Percentiles rank a stretch among this genome's conserved stretches.
phyloP scores from a whole-genome alignment of 2,113 vertebrate species.

The Condylura cristata region DNA sequence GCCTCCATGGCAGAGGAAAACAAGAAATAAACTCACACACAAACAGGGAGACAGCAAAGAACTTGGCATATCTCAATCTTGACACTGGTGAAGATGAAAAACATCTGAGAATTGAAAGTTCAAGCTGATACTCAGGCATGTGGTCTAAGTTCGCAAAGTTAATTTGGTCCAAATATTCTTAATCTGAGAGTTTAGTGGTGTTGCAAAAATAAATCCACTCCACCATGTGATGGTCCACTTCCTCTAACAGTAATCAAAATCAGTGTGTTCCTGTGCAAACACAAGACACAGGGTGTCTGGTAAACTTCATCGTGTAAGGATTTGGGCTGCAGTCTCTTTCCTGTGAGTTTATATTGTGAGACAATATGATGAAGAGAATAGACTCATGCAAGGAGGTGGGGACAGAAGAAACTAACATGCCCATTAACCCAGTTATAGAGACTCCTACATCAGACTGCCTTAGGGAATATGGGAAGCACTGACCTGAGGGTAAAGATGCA shows the following conservation, averaged over 20 bases:
- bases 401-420: too few species aligned
- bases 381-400: too few species aligned
- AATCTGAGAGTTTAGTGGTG: background rate
- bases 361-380: too few species aligned
- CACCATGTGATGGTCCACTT: background rate
- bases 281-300: too few species aligned
- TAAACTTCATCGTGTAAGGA: background rate
- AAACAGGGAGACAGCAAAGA: too few species aligned
- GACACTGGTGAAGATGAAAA: background rate
- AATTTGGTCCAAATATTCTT: background rate
- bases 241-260: background rate
- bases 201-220: background rate
- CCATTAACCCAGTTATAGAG: too few species aligned
- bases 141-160: background rate
- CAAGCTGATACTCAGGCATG: background rate
- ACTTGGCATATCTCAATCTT: background rate
- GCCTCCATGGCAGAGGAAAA: background rate
- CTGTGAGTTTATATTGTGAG: background rate
- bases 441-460: too few species aligned
- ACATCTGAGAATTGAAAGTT: background rate
- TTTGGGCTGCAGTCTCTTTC: background rate
- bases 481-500: too few species aligned
- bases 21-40: background rate
- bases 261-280: background rate
- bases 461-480: too few species aligned